Evolutionary conservation across 2,888 invertebrate species (phyloP).

Genomic region (Drosophila cognata): DNA sequence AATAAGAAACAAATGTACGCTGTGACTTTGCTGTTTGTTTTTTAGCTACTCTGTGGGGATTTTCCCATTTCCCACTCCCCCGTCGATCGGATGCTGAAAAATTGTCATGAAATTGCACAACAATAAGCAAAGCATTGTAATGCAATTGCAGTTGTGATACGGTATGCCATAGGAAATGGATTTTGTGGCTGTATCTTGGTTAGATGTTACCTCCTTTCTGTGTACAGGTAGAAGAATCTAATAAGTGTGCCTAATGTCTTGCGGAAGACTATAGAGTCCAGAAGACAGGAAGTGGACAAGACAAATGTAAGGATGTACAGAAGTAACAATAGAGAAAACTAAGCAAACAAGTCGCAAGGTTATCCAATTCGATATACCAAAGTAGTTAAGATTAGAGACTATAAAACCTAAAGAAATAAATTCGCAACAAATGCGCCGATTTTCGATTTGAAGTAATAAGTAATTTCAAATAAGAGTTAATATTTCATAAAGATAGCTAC

Average conservation of each 20-base stretch:
- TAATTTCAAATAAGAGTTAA: background rate
- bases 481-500: no score
- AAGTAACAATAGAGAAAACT: background rate
- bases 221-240: constrained; percentile 51
- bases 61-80: constrained; percentile 32
- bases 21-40: constrained; percentile 64
- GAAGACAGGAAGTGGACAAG: constrained; percentile 48
- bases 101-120: constrained; percentile 79
- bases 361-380: background rate
- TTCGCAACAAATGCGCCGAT: background rate
- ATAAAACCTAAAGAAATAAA: background rate
- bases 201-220: constrained; percentile 49
- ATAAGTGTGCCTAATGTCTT: constrained; percentile 66
- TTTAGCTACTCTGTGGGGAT: constrained; percentile 23
- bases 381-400: background rate
- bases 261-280: constrained; percentile 66
- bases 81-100: constrained; percentile 65
- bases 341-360: constrained; percentile 5
- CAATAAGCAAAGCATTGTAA: constrained; percentile 3
- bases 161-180: constrained; percentile 37
- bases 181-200: constrained; percentile 40
- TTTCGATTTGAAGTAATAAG: background rate
- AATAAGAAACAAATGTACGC: constrained; percentile 75
- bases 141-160: constrained; percentile 74
- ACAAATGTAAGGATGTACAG: background rate